Conservation (phyloP, 2,113 vertebrate genomes). For the Gallinago jamesoni region DNA sequence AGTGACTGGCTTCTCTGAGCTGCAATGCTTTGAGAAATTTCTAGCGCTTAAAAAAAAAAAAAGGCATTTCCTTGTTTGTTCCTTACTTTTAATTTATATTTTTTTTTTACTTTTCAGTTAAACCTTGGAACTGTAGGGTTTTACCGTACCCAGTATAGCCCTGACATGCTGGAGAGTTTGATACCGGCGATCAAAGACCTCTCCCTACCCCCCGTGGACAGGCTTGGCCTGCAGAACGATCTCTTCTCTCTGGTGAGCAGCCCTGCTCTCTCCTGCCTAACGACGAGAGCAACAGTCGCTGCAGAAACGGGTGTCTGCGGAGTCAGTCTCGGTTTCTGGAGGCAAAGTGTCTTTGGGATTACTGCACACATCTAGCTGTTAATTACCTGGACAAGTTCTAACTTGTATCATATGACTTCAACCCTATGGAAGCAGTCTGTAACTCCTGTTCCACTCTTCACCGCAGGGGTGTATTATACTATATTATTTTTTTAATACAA, state of each 20-base stretch:
- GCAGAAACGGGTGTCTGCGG: not conserved
- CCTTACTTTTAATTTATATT: not conserved
- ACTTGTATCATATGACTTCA: not conserved
- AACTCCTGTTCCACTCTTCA: not conserved
- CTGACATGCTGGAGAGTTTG: constrained; percentile 89
- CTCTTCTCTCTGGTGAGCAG: constrained; percentile 93
- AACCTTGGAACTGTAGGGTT: constrained; percentile 98
- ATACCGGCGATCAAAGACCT: constrained; percentile 91
- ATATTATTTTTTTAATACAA: not conserved
- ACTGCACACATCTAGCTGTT: not conserved
- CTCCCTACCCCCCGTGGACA: constrained; percentile 92
- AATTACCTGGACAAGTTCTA: not conserved
- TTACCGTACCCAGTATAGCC: constrained; percentile 94
- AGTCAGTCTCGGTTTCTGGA: not conserved
- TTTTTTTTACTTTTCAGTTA: constrained; percentile 76
- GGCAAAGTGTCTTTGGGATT: not conserved
- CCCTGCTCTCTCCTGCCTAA: not conserved
- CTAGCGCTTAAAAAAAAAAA: not conserved
- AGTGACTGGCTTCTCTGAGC: not conserved
- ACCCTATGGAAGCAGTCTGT: not conserved
- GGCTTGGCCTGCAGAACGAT: constrained; percentile 96
- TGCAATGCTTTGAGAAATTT: not conserved
- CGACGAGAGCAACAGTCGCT: not conserved
- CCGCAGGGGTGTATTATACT: not conserved
- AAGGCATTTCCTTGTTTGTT: not conserved